Conservation (phyloP, 2,888 invertebrate genomes). For the Aspidapion aeneum region DNA sequence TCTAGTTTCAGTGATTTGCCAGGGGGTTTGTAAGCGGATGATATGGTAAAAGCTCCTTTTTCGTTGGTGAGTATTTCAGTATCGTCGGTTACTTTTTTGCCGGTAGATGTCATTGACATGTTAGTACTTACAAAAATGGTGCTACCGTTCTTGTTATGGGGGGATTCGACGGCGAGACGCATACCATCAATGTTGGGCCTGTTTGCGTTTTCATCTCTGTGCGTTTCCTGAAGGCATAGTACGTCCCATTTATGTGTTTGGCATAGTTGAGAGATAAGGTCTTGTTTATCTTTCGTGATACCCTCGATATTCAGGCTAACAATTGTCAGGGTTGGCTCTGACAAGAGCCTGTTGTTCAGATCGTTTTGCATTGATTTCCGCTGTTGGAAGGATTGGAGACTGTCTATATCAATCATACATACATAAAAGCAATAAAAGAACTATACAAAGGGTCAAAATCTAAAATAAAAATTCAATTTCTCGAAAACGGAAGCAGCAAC, state of each 20-base stretch:
- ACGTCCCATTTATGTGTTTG: conserved; percentile 2
- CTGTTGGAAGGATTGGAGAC: too few relatives aligned
- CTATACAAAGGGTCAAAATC: too few relatives aligned
- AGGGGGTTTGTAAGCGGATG: conserved; percentile 2
- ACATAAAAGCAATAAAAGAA: too few relatives aligned
- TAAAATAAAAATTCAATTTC: too few relatives aligned
- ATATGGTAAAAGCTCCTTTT: background rate
- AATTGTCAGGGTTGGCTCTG: conserved; percentile 2
- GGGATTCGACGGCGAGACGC: background rate
- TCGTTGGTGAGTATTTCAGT: background rate
- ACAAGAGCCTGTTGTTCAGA: background rate
- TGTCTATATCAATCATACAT: too few relatives aligned
- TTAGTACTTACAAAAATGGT: background rate
- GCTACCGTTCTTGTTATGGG: background rate
- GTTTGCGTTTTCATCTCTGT: background rate
- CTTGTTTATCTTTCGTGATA: conserved; percentile 2
- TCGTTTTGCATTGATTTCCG: too few relatives aligned
- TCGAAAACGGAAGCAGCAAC: too few relatives aligned
- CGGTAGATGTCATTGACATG: background rate
- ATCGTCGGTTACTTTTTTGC: background rate
- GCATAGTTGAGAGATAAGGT: conserved; percentile 5
- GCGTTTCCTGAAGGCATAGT: conserved; percentile 5
- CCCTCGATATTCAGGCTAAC: conserved; percentile 4
- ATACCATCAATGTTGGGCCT: background rate
- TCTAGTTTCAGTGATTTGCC: too few relatives aligned